A percentile compares a stretch with the other conserved stretches of the same genome.
Evolutionary conservation across 2,888 invertebrate species (phyloP).

Genomic region (Polyommatus iphigenia): DNA sequence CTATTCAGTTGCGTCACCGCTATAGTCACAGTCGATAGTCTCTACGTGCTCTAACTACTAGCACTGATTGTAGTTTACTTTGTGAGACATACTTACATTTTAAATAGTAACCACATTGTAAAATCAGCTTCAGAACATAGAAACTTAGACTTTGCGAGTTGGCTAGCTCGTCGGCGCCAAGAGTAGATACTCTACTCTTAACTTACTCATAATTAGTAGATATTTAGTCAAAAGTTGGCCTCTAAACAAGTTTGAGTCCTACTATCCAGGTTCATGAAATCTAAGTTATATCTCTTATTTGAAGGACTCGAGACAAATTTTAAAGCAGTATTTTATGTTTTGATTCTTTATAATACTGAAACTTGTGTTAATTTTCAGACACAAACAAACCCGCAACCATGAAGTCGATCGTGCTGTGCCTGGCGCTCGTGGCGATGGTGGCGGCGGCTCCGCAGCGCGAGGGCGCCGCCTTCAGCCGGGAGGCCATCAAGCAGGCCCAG

Average conservation of each 20-base stretch:
- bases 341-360: too few relatives aligned
- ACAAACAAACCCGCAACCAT: slow-evolving; percentile 43
- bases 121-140: background rate
- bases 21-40: background rate
- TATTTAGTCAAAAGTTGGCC: too few relatives aligned
- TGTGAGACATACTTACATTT: background rate
- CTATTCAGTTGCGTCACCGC: background rate
- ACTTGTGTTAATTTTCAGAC: too few relatives aligned
- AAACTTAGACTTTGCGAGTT: too few relatives aligned
- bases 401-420: slow-evolving; percentile 64
- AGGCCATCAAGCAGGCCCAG: slow-evolving; percentile 93
- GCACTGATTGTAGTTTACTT: background rate
- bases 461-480: slow-evolving; percentile 90
- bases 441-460: slow-evolving; percentile 86
- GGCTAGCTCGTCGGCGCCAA: too few relatives aligned
- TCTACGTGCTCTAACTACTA: background rate
- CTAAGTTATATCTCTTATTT: too few relatives aligned
- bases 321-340: too few relatives aligned
- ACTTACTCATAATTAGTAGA: too few relatives aligned
- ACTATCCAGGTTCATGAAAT: too few relatives aligned
- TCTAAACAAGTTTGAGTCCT: too few relatives aligned
- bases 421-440: slow-evolving; percentile 74
- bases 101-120: background rate
- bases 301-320: too few relatives aligned
- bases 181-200: too few relatives aligned